Evolutionary conservation across 2,797 vertebrate genomes (phyloP).

Genomic region (Accipiter fasciatus): DNA sequence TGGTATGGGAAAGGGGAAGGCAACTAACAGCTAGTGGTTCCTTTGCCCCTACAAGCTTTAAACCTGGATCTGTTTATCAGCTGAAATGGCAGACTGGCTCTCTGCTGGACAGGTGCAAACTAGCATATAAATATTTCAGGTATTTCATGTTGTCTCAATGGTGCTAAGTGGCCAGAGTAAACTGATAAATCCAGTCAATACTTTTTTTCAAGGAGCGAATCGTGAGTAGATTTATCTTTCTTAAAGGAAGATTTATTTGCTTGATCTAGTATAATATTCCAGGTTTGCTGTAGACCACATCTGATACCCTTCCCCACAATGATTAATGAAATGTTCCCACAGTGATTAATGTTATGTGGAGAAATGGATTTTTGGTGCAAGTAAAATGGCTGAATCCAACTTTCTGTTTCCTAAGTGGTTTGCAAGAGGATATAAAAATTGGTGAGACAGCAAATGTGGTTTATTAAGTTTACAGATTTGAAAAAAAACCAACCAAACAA

Average conservation of each 20-base stretch:
- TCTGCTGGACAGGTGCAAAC: neutral
- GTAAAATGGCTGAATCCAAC: neutral
- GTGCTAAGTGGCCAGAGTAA: neutral
- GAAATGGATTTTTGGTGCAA: rapidly evolving
- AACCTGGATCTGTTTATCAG: neutral
- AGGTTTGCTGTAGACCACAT: neutral
- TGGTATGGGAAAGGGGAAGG: neutral
- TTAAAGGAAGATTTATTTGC: neutral
- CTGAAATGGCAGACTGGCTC: neutral
- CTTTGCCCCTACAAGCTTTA: neutral
- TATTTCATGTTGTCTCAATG: neutral
- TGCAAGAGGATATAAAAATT: neutral
- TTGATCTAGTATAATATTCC: neutral
- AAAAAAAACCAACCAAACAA: neutral
- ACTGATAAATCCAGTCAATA: neutral
- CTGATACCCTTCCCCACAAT: neutral
- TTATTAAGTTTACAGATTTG: neutral
- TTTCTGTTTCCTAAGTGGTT: neutral
- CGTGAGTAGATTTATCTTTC: neutral
- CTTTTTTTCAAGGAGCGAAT: neutral
- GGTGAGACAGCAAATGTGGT: neutral
- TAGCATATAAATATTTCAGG: neutral
- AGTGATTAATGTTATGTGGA: neutral
- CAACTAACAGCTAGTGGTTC: neutral
- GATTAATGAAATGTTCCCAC: neutral